A percentile compares a stretch with the other conserved stretches of the same genome.
Conservation (phyloP, 1,140 invertebrate genomes). For the Sycophaga agraensis region DNA sequence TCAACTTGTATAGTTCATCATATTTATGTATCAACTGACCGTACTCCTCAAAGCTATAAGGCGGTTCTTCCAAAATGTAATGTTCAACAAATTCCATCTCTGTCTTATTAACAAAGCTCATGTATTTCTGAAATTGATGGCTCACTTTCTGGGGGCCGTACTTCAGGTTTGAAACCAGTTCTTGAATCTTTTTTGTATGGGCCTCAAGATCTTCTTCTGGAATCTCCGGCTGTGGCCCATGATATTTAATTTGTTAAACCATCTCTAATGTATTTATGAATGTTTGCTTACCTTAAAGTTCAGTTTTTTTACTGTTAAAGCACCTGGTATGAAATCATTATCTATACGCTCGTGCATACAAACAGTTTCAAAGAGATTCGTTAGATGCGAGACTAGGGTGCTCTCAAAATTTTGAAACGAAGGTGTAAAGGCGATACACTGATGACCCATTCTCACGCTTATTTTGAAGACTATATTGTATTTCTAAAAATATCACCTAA, state of each 20-base stretch:
- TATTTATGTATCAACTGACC: conserved; percentile 67
- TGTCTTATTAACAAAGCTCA: conserved; percentile 75
- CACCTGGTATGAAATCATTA: conserved; percentile 20
- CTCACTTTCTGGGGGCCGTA: conserved; percentile 68
- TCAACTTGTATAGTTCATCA: conserved; percentile 64
- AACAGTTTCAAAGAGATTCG: conserved; percentile 48
- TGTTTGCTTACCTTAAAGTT: conserved; percentile 12
- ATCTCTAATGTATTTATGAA: too few relatives aligned
- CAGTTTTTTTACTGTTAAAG: neutral
- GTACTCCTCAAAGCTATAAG: conserved; percentile 69
- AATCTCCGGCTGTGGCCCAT: conserved; percentile 68
- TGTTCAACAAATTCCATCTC: conserved; percentile 66
- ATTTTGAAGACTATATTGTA: conserved; percentile 76
- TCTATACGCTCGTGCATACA: conserved; percentile 18
- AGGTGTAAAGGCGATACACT: conserved; percentile 76
- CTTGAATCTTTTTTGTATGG: conserved; percentile 61
- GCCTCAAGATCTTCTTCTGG: conserved; percentile 64
- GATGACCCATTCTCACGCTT: conserved; percentile 68
- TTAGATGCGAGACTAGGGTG: conserved; percentile 70
- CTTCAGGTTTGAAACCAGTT: conserved; percentile 69
- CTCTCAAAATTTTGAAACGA: conserved; percentile 74
- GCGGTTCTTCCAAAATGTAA: conserved; percentile 67
- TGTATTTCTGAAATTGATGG: conserved; percentile 80
- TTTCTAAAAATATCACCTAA: conserved; percentile 52
- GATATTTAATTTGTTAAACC: too few relatives aligned